phyloP scores from a whole-genome alignment of 2,888 invertebrate genomes.

The Lasius fuliginosus region DNA sequence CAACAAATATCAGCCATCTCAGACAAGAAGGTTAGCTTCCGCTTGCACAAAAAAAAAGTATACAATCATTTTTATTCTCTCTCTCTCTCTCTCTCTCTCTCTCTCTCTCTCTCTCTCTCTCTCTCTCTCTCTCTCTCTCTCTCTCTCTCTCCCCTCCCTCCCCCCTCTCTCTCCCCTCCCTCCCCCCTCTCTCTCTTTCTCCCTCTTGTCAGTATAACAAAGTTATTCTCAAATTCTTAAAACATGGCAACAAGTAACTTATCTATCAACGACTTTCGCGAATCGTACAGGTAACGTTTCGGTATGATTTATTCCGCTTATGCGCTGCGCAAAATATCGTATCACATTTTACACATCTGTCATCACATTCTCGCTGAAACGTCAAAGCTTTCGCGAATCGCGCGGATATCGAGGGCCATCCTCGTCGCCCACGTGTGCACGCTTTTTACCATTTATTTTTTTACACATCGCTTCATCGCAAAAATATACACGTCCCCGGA shows the following conservation, averaged over 20 bases:
- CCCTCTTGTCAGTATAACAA: slow-evolving; percentile 74
- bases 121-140: slow-evolving; percentile 56
- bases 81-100: slow-evolving; percentile 7
- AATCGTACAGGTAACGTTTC: slow-evolving; percentile 32
- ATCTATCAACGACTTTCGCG: slow-evolving; percentile 61
- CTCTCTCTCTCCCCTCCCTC: neutral
- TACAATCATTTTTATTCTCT: slow-evolving; percentile 56
- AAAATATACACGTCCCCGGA: slow-evolving; percentile 43
- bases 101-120: neutral
- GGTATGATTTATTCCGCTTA: slow-evolving; percentile 75
- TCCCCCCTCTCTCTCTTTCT: slow-evolving; percentile 38
- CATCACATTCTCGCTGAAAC: neutral
- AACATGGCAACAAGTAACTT: slow-evolving; percentile 78
- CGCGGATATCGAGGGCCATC: too few species aligned
- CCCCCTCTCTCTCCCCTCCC: slow-evolving; percentile 4
- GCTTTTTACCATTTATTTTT: neutral
- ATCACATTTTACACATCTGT: neutral
- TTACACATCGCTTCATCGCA: slow-evolving; percentile 3
- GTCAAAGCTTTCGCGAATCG: neutral
- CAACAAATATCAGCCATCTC: slow-evolving; percentile 85
- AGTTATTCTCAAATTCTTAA: slow-evolving; percentile 70
- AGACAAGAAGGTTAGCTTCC: slow-evolving; percentile 83
- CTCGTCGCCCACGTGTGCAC: neutral
- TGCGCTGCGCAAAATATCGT: slow-evolving; percentile 29
- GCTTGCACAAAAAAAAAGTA: slow-evolving; percentile 67